Conservation (phyloP, 2,113 vertebrate genomes). For the Campylomormyrus tamandua region DNA sequence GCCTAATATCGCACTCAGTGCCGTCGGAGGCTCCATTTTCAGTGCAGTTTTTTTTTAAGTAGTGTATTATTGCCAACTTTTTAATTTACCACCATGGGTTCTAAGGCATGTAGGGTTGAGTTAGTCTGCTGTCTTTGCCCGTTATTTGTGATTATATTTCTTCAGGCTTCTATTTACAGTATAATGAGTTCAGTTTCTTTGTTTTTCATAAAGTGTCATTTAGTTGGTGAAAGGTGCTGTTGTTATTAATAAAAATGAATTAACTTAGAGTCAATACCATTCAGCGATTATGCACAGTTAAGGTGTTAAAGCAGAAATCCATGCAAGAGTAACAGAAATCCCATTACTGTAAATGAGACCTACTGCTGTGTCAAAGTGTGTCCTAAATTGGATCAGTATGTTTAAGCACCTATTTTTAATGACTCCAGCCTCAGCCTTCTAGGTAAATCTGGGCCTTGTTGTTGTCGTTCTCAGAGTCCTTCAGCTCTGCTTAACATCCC, state of each 20-base stretch:
- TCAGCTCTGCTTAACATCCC: not conserved
- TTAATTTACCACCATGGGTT: not conserved
- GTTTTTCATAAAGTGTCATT: not conserved
- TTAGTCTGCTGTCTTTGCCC: too few species aligned
- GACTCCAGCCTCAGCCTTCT: not conserved
- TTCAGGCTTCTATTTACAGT: too few species aligned
- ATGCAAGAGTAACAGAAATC: not conserved
- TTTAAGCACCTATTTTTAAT: not conserved
- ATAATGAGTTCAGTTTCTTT: not conserved
- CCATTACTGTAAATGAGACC: not conserved
- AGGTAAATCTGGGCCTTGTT: not conserved
- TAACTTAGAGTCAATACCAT: not conserved
- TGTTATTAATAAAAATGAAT: not conserved
- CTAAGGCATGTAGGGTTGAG: not conserved
- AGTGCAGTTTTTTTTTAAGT: not conserved
- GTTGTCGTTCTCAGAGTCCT: not conserved
- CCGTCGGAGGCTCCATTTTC: not conserved
- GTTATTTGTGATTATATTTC: too few species aligned
- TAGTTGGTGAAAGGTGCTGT: not conserved
- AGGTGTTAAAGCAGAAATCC: not conserved
- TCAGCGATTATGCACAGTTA: not conserved
- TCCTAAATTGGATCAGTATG: not conserved
- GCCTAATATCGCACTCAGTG: not conserved
- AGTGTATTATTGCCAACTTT: not conserved
- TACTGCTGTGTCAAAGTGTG: not conserved